Base-by-base conservation (phyloP, 2,888 invertebrate species). In the Leistus spinibarbis region DNA sequence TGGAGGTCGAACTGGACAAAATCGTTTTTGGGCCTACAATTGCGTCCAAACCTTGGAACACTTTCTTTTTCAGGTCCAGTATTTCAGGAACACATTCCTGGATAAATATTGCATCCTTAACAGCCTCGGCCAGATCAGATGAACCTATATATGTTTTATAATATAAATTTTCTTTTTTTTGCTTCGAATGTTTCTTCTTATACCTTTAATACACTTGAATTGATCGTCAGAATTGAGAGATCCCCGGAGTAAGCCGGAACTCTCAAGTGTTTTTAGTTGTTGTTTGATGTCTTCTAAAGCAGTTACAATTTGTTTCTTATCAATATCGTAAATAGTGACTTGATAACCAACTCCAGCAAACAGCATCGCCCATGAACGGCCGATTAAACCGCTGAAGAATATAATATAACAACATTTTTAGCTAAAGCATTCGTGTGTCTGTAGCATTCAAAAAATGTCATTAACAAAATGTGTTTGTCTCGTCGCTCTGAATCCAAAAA, bases 281-380 rank as follows among this genome's bases (percentile, higher is more conserved):
- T 88, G 84, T 79, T 91, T 85, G 67, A 97, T 93, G 79, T 95
- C 93, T 4, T 87, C 88, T 0, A 96, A 85, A 0, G 96, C 96
- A 66, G 88, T 89, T 10, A 90, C 85, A 22, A 96, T 90, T 85
- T 95, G 95, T 78, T 92, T 89, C 0, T 91, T 89, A 54, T 93
- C 87, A 69, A 95, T 92, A 82, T 99, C 99, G 84, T 91, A 98
- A 66, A 99, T 88, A 13, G 89, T 88, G 24, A 98, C 98, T 83
- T 92, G 89, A 85, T 97, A 98, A 9, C 97, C 98, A 3, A 93
- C 95, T 7, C 95, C 92, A 0, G 97, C 97, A 85, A 97, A 99
- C 53, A 98, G 88, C 97, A 98, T 98, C 0, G 98, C 94, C 97
- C 97, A 99, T 81, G 97, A 97, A 73, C 95, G 91, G 1, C 98